Base-by-base conservation (phyloP, 2,797 vertebrate genomes). In the Echiichthys vipera region DNA sequence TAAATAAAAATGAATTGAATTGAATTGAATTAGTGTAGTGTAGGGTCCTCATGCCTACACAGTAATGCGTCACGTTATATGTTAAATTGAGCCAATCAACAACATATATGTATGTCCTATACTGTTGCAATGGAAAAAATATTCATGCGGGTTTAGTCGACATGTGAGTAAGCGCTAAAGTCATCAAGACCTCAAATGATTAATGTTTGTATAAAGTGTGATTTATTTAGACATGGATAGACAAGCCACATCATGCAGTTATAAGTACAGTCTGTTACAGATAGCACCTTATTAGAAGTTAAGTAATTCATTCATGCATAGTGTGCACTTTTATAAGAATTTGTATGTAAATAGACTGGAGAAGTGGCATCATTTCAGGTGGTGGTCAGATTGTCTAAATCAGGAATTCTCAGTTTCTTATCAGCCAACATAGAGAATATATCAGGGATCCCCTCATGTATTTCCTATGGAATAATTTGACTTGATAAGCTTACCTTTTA, bases 111-210 rank as follows among this genome's bases (percentile, higher is more conserved):
- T 20, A 69, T 36, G 12, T 7, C 18, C 42, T 40, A 5, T 53
- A 27, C 25, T 45, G 36, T 4, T 54, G 50, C 22, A 17, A 4
- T 49, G 50, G 47, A 25, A 27, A 30, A 46, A 34, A 24, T 29
- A 50, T 39, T 49, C 17, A 54, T 69, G 54, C 55, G 47, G 34
- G 46, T 27, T 65, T 34, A 29, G 40, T 25, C 12, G 29, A 8
- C 20, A 32, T 64, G 20, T 54, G 66, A 53, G 6, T 54, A 50
- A 62, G 15, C 25, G 53, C 47, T 40, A 36, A 65, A 57, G 18
- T 67, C 64, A 75, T 62, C 25, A 40, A 43, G n/a, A 53, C n/a
- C 42, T 51, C 20, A 20, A n/a, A 56, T 30, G 42, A 49, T 63
- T 45, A 37, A 40, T 40, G 18, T 55, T 54, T 63, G 14, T 56